Evolutionary conservation across 2,888 invertebrate genomes (phyloP), one percentile per base, ranked within the genome.

Genomic region (Alloscopus bannaensis): DNA sequence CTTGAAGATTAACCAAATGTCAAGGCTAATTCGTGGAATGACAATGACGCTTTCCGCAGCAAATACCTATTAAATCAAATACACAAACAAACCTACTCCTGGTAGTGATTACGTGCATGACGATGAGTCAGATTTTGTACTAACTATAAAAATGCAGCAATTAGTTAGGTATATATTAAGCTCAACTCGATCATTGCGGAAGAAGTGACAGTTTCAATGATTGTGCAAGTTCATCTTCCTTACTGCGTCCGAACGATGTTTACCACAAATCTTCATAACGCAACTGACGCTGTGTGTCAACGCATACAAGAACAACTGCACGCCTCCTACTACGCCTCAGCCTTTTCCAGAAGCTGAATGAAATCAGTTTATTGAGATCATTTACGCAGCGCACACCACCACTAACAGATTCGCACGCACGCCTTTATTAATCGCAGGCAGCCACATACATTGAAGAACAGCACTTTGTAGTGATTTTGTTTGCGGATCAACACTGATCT

Each of bases 1-100:
- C 64, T 64, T 47, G 64, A 64, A 24, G 64, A 45, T 18, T 47
- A 64, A 62, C 62, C 28, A 64, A 64, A 64, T 64, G 64, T 64
- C 64, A 64, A 64, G 64, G 64, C 11, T 64, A 47, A 18, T 28
- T 42, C 40, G 40, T 40, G 20, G 24, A 40, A 22, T 40, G 57
- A 40, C 24, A 40, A 13, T 60, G 36, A 60, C 60, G 29, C 36
- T 1, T 3, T 24, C 40, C 8, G 18, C 40, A 40, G 13, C 36
- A 40, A 13, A 22, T 8, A 22, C 20, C 16, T 4, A 22, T 22
- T 16, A 22, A 8, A 6, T 3, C 6, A 52, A 4, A 24, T 52
- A 20, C 4, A 11, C 8, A 45, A 45, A 16, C 18, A 18, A 8
- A 22, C 20, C 16, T 16, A 52, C 4, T 52, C 11, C 24, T 20